A percentile compares a stretch with the other conserved stretches of the same genome.
Conservation (phyloP, 2,888 invertebrate species). For the Epistrophe grossulariae region DNA sequence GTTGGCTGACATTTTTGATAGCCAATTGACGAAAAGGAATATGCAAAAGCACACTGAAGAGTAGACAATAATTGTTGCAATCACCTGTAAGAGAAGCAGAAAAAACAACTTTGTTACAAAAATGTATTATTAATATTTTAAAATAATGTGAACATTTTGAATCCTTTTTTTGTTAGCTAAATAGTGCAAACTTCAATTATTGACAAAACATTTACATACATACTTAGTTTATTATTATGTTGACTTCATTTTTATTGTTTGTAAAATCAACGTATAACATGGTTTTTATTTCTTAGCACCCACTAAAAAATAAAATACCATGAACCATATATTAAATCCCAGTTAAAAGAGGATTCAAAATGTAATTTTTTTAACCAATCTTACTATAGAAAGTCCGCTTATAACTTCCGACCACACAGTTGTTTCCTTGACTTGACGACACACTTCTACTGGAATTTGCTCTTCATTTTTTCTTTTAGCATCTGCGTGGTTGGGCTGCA, state of each 20-base stretch:
- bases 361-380: neutral
- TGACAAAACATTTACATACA: too few species aligned
- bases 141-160: neutral
- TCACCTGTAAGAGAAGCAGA: conserved; percentile 79
- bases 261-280: too few species aligned
- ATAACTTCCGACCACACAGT: conserved; percentile 1
- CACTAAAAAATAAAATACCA: too few species aligned
- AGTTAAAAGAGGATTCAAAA: neutral
- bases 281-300: too few species aligned
- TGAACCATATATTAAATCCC: too few species aligned
- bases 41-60: conserved; percentile 78
- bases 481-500: neutral
- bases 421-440: neutral
- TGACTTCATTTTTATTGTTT: too few species aligned
- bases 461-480: neutral
- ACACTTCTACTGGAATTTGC: neutral
- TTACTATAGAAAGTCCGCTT: conserved; percentile 39
- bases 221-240: too few species aligned
- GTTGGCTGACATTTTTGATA: conserved; percentile 32
- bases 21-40: conserved; percentile 75
- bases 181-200: neutral
- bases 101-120: conserved; percentile 76
- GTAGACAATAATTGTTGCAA: conserved; percentile 78
- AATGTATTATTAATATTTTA: neutral
- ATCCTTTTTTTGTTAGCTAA: neutral